Evolutionary conservation across 2,797 vertebrate species (phyloP).

Genomic region (Acipenser ruthenus): DNA sequence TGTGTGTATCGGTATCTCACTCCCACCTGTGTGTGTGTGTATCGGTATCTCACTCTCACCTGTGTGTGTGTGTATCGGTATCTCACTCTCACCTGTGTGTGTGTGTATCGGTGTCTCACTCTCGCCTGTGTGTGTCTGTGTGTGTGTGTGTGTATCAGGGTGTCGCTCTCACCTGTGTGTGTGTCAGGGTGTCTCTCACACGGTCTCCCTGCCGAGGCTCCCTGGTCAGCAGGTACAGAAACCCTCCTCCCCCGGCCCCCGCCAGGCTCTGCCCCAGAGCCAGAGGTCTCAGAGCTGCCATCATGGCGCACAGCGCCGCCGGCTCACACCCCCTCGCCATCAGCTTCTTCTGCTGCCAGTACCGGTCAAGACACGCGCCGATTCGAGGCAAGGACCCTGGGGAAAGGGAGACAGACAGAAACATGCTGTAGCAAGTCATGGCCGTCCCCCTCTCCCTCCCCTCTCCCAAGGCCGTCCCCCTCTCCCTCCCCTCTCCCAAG

Average conservation of each 20-base stretch:
- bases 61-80: too few species aligned
- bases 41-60: too few species aligned
- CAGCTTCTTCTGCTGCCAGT: constrained; percentile 88
- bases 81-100: too few species aligned
- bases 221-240: constrained; percentile 78
- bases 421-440: neutral
- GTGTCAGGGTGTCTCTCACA: constrained; percentile 57
- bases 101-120: too few species aligned
- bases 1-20: too few species aligned
- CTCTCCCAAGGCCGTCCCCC: too few species aligned
- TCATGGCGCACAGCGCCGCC: constrained; percentile 66
- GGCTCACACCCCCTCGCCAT: constrained; percentile 92
- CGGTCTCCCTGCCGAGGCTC: constrained; percentile 54
- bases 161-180: constrained; percentile 48
- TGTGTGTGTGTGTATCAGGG: neutral
- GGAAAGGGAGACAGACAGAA: neutral
- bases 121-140: too few species aligned
- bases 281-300: constrained; percentile 67
- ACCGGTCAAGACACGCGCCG: constrained; percentile 67
- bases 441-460: too few species aligned
- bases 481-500: too few species aligned
- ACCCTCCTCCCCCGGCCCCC: constrained; percentile 84
- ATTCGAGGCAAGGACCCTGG: constrained; percentile 63
- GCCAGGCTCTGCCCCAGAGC: constrained; percentile 83
- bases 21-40: too few species aligned